phyloP scores from a whole-genome alignment of 2,797 vertebrate genomes.

The Babyrousa celebensis region DNA sequence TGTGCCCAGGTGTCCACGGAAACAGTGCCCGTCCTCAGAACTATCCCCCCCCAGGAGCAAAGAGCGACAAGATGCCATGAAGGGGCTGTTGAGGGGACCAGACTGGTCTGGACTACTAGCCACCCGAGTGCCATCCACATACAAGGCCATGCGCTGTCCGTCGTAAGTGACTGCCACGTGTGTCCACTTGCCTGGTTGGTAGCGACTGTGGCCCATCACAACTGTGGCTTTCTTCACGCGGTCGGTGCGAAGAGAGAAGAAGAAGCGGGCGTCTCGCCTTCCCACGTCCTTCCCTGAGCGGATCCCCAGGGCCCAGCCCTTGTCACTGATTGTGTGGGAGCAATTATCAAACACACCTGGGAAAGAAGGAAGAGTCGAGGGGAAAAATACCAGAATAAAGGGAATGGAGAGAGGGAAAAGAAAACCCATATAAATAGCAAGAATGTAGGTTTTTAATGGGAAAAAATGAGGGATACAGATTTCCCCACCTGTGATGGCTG shows the following conservation, averaged over 20 bases:
- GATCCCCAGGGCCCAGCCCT: slow-evolving; percentile 98
- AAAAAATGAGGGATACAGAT: neutral
- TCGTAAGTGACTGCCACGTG: slow-evolving; percentile 96
- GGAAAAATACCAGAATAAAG: slow-evolving; percentile 74
- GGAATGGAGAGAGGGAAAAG: slow-evolving; percentile 68
- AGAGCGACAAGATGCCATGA: slow-evolving; percentile 96
- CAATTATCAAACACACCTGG: slow-evolving; percentile 98
- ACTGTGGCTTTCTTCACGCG: slow-evolving; percentile 93
- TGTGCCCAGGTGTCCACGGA: slow-evolving; percentile 95
- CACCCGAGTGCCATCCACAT: slow-evolving; percentile 95
- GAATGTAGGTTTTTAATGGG: neutral
- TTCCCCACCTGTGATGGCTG: neutral
- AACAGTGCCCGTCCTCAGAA: slow-evolving; percentile 92
- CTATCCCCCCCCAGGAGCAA: slow-evolving; percentile 96
- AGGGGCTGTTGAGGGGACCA: slow-evolving; percentile 95
- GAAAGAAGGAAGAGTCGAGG: slow-evolving; percentile 64
- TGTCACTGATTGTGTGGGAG: slow-evolving; percentile 95
- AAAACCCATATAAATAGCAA: slow-evolving; percentile 75
- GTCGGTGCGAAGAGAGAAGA: slow-evolving; percentile 97
- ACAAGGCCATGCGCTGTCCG: slow-evolving; percentile 94
- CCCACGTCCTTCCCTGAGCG: slow-evolving; percentile 91
- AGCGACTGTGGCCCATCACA: slow-evolving; percentile 92
- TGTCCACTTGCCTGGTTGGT: slow-evolving; percentile 94
- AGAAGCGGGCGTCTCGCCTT: slow-evolving; percentile 95
- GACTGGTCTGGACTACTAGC: slow-evolving; percentile 93